A percentile compares a stretch with the other conserved stretches of the same genome.
Conservation (phyloP, 2,797 vertebrate genomes). For the Tarsius wallacei region DNA sequence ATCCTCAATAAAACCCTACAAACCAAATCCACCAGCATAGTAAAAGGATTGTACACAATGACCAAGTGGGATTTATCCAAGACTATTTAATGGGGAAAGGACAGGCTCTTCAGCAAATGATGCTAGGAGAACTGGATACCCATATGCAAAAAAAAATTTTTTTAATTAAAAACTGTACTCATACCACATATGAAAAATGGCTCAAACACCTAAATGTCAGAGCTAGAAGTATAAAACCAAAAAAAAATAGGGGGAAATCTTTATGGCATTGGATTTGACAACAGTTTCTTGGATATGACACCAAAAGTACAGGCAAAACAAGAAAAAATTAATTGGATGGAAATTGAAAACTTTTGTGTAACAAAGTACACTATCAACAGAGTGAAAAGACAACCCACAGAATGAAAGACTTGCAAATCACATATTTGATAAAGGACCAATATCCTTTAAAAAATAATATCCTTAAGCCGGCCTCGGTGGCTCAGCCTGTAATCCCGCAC, state of each 20-base stretch:
- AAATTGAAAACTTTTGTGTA: not conserved
- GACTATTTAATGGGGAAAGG: not conserved
- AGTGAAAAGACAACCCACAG: not conserved
- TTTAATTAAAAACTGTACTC: no score
- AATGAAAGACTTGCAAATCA: not conserved
- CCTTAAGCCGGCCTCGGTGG: no score
- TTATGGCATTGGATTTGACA: not conserved
- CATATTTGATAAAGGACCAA: not conserved
- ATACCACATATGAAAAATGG: not conserved
- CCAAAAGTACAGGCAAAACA: not conserved
- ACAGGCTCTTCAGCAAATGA: not conserved
- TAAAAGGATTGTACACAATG: not conserved
- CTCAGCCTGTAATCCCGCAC: no score
- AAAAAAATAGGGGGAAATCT: not conserved
- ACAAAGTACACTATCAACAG: not conserved
- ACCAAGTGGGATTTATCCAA: not conserved
- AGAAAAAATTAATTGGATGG: not conserved
- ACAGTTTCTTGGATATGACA: not conserved
- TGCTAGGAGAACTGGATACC: not conserved
- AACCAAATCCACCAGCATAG: not conserved
- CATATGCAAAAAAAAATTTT: not conserved
- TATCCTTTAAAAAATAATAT: not conserved
- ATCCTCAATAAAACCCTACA: not conserved
- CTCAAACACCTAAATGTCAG: not conserved
- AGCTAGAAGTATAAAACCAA: not conserved